Base-by-base conservation (phyloP, 1,140 invertebrate genomes). In the Monomorium pharaonis region DNA sequence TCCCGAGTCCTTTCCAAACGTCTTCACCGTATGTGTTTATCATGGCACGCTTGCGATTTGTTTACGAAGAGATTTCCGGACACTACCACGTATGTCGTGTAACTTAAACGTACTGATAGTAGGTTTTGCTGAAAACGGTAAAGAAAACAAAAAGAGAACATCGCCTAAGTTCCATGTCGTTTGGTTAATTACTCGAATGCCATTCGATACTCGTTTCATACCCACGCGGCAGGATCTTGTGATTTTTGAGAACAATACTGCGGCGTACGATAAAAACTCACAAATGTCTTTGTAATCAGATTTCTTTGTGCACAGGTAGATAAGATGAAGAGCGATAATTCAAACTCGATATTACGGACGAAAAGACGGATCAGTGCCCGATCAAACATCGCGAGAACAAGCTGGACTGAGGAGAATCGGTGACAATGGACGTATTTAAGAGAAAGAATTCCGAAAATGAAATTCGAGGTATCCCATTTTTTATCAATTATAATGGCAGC, bases 391-490 rank as follows among this genome's bases (percentile, higher is more conserved):
- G 47, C 24, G 69, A n/a, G 24, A 60, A 72, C 18, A 90, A 49
- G 76, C 54, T 72, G 44, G 10, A 6, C 33, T 4, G 18, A 2
- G 37, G 10, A 70, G 7, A 21, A 0, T 7, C 16, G 30, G 24
- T 27, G 74, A 60, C 69, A 27, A 87, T 89, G 88, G 7, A 10
- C 10, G 14, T 12, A 12, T 6, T 12, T 5, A 44, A 9, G 42
- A 83, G 27, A 47, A 72, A 86, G 7, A 9, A 24, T 78, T 83
- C 44, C 0, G 65, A 47, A 12, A 30, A 84, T 0, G 88, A 89
- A 18, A 89, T 89, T 14, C 65, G 74, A 89, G 88, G 88, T 89
- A 89, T 10, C 0, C 2, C 10, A 12, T 6, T 21, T 21, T 33
- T n/a, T 18, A 21, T 21, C 51, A n/a, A 63, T 2, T 63, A 33